phyloP scores from a whole-genome alignment of 2,888 invertebrate species.

The Aricia artaxerxes region DNA sequence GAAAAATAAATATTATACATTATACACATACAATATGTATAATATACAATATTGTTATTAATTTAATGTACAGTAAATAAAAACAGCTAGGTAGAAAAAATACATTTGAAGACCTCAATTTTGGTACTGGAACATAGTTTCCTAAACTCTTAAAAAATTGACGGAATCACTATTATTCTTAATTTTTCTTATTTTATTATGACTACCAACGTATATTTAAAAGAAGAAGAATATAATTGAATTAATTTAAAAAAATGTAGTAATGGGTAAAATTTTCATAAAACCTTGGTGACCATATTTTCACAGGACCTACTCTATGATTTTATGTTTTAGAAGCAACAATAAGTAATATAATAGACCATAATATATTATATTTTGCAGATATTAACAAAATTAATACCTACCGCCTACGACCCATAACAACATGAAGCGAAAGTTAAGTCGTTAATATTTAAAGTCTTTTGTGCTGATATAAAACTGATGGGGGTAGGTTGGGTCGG shows the following conservation, averaged over 20 bases:
- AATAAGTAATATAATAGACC: background rate
- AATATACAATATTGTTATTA: background rate
- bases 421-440: background rate
- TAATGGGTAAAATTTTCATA: too few species aligned
- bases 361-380: background rate
- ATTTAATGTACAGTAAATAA: background rate
- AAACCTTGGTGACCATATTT: too few species aligned
- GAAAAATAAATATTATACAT: background rate
- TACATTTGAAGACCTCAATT: too few species aligned
- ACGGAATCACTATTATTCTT: too few species aligned
- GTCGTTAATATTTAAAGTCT: constrained; percentile 25
- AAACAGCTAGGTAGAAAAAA: too few species aligned
- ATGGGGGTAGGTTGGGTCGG: constrained; percentile 31
- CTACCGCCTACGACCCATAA: background rate
- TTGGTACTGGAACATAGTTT: background rate
- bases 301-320: background rate
- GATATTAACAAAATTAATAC: background rate
- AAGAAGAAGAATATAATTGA: too few species aligned
- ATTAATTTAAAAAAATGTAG: too few species aligned
- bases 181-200: too few species aligned
- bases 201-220: too few species aligned
- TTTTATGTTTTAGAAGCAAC: background rate
- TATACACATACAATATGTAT: background rate
- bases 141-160: too few species aligned
- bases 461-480: constrained; percentile 30